Base-by-base conservation (phyloP, 92 coral and sea anemone genomes). In the Meandrina meandrites region DNA sequence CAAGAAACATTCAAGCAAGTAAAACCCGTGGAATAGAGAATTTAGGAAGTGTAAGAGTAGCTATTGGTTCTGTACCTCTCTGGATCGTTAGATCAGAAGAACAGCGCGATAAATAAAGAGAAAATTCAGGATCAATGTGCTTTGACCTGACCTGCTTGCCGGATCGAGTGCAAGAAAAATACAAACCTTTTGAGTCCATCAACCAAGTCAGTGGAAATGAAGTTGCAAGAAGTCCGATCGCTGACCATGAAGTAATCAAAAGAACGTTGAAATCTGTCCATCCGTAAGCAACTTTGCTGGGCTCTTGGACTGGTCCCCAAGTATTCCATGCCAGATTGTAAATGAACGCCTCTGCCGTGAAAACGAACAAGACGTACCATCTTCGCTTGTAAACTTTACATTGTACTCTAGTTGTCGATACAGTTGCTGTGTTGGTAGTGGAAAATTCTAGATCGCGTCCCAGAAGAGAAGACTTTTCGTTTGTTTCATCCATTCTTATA, bases 301-400 rank as follows among this genome's bases (percentile, higher is more conserved):
- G 95, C n/a, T 89, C 92, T 62, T 94, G 90, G 13, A 94, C 92
- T 24, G 97, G 97, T 1, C 87, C 74, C 90, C 93, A 94, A 0
- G 97, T 88, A 67, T 94, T 94, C 89, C 90, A 90, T 5, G 89
- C 68, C 89, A 94, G 70, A 48, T 88, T 94, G 51, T 75, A 79
- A 31, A 92, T 70, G 13, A 87, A 56, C 16, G 88, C 89, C 48
- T 92, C 72, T 0, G 85, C 86, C 28, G 96, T 80, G 78, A 69
- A 94, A 19, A 94, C 42, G 13, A 64, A n/a, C 35, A 93, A 76
- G 17, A 93, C 81, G 35, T 89, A 93, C 94, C 96, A 93, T 76
- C 96, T 83, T 19, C 93, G 89, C 72, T 84, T 86, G 90, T 91
- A 93, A 48, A 88, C 84, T 82, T 84, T 93, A 32, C 11, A 47